A percentile compares a stretch with the other conserved stretches of the same genome.
These are phyloP conservation scores for Spodoptera littoralis DNA, from an alignment of 2,888 invertebrate genomes.

Conservation along the genomic window DNA sequence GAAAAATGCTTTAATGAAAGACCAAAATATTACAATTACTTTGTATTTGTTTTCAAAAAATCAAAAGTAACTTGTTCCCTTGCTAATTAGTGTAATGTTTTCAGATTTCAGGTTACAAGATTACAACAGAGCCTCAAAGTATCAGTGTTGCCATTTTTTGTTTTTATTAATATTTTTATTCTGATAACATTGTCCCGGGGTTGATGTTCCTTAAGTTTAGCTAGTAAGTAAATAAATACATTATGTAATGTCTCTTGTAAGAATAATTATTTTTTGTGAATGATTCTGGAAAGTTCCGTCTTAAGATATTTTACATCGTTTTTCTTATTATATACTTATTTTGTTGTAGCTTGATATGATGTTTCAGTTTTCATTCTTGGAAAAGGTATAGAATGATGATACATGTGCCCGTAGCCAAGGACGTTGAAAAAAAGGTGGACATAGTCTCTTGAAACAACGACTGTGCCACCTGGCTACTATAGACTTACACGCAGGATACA, in stretches of 20 bases:
- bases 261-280: no score
- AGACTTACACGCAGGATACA: no score
- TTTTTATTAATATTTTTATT: conserved; percentile 71
- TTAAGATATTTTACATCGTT: no score
- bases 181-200: conserved; percentile 61
- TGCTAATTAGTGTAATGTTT: conserved; percentile 73
- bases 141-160: conserved; percentile 69
- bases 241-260: conserved; percentile 31
- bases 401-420: no score
- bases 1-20: neutral
- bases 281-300: no score
- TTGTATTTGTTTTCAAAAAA: neutral
- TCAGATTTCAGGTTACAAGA: conserved; percentile 88
- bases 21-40: conserved; percentile 7
- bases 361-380: no score
- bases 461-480: no score
- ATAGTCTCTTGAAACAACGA: no score
- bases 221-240: conserved; percentile 59
- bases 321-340: no score
- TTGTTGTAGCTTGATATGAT: no score
- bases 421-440: no score
- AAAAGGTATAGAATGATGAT: no score
- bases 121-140: conserved; percentile 77
- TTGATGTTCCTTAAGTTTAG: conserved; percentile 58
- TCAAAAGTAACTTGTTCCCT: conserved; percentile 42